Percentiles rank a stretch among this genome's conserved stretches.
These are phyloP conservation scores for Sarotherodon lohbergeri DNA, from an alignment of 2,113 vertebrate species.

Conservation along the genomic window DNA sequence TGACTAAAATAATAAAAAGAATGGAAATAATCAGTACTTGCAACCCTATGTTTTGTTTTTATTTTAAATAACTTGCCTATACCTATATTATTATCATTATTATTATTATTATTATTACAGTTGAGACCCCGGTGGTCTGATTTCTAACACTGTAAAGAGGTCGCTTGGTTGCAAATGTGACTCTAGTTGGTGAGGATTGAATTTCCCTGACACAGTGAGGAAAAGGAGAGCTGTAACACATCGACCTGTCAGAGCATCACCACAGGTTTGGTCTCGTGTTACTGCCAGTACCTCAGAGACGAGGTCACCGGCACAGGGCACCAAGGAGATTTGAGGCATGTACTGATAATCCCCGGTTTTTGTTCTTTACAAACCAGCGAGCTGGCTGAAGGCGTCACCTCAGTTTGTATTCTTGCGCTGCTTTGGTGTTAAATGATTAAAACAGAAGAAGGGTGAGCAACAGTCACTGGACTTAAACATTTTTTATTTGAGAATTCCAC, in stretches of 20 bases:
- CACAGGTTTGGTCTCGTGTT: neutral
- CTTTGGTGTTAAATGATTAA: neutral
- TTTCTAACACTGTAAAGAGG: neutral
- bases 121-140: neutral
- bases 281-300: neutral
- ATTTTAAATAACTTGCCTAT: neutral
- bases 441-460: neutral
- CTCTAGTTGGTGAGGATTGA: neutral
- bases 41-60: neutral
- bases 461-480: neutral
- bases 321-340: neutral
- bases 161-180: neutral
- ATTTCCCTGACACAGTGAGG: constrained; percentile 44
- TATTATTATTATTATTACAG: neutral
- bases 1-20: neutral
- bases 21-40: neutral
- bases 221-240: neutral
- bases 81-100: neutral
- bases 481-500: neutral
- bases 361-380: neutral
- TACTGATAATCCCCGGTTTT: neutral
- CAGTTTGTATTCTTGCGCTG: neutral
- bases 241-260: neutral
- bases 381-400: neutral
- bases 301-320: neutral